These are phyloP conservation scores for Invenusta paracnida DNA, from an alignment of 2,888 invertebrate genomes.

Conservation along the genomic window DNA sequence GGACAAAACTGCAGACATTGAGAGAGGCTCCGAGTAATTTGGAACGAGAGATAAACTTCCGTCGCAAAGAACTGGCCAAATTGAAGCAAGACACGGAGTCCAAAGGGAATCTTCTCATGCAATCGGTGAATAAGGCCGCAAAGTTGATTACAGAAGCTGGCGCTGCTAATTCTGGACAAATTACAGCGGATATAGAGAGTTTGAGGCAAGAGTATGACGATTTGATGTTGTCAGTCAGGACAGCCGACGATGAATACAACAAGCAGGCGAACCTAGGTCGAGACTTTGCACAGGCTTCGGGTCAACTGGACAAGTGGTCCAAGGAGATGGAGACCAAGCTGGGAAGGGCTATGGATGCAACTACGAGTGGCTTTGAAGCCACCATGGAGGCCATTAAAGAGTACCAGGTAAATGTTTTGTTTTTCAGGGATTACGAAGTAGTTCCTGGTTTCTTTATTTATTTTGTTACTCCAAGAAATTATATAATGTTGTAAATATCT, in stretches of 20 bases:
- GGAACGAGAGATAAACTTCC: not conserved
- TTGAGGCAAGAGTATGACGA: not conserved
- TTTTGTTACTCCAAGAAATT: too few relatives aligned
- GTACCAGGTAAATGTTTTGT: not conserved
- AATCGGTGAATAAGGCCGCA: not conserved
- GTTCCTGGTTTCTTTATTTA: too few relatives aligned
- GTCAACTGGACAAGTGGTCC: not conserved
- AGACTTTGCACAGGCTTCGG: not conserved
- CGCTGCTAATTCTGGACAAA: not conserved
- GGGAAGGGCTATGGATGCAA: not conserved
- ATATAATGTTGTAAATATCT: too few relatives aligned
- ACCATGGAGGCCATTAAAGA: not conserved
- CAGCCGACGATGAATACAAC: not conserved
- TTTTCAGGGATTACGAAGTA: too few relatives aligned
- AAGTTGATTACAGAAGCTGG: not conserved
- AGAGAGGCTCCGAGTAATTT: not conserved
- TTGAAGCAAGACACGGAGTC: not conserved
- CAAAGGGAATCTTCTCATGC: not conserved
- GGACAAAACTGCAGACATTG: not conserved
- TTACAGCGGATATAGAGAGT: not conserved
- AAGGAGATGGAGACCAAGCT: not conserved
- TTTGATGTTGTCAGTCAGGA: not conserved
- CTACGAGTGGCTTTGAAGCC: not conserved
- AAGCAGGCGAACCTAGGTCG: not conserved
- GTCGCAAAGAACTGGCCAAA: not conserved